Percentiles rank a stretch among this genome's conserved stretches.
These are phyloP conservation scores for Drosophila kuntzei DNA, from an alignment of 2,888 invertebrate genomes.

Conservation along the genomic window DNA sequence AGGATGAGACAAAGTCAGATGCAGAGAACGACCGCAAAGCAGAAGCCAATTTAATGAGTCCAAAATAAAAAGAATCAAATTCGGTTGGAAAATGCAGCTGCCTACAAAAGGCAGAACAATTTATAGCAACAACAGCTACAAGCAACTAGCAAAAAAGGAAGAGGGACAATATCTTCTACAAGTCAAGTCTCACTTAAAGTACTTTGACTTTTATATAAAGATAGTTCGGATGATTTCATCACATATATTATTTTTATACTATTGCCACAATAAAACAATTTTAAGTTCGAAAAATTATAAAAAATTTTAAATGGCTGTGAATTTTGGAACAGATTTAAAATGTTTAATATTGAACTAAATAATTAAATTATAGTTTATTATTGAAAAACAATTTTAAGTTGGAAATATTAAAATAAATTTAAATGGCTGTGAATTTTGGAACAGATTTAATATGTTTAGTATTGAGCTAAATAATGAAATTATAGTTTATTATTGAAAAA, in stretches of 20 bases:
- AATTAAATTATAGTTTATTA: not conserved
- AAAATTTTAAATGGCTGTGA: too few species aligned
- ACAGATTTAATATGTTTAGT: too few species aligned
- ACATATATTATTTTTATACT: too few species aligned
- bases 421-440: too few species aligned
- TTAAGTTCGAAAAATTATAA: too few species aligned
- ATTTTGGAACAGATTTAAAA: too few species aligned
- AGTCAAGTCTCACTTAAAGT: not conserved
- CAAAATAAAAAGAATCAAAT: slow-evolving; percentile 66
- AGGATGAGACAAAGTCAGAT: slow-evolving; percentile 36
- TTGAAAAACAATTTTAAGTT: too few species aligned
- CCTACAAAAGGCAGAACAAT: slow-evolving; percentile 37
- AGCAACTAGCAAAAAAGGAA: not conserved
- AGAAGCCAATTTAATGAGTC: slow-evolving; percentile 73
- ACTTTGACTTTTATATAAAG: slow-evolving; percentile 1
- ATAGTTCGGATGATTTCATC: not conserved
- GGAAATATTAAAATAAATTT: too few species aligned
- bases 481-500: not conserved
- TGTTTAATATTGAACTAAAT: too few species aligned
- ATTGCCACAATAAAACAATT: too few species aligned
- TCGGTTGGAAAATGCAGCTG: slow-evolving; percentile 68
- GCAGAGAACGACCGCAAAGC: slow-evolving; percentile 50
- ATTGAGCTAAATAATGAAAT: too few species aligned
- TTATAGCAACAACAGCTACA: slow-evolving; percentile 8
- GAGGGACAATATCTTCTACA: not conserved